Conservation (phyloP, 2,113 vertebrate species). For the Pachycephala philippinensis region DNA sequence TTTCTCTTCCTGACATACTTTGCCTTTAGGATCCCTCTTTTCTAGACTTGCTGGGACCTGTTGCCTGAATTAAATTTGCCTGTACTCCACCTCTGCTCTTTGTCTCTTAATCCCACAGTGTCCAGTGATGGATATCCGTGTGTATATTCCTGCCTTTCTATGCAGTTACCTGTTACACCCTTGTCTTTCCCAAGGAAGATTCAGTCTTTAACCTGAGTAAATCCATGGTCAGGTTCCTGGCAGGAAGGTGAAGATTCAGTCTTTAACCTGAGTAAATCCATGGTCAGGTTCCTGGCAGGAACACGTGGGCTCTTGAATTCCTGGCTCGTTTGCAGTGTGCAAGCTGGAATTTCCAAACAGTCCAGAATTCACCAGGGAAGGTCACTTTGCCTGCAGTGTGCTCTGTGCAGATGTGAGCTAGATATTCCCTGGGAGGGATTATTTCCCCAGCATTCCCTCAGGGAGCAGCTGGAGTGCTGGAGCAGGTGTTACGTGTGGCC, state of each 20-base stretch:
- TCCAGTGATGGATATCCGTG: neutral
- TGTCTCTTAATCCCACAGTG: neutral
- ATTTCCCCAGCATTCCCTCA: neutral
- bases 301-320: neutral
- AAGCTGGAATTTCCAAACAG: neutral
- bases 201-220: neutral
- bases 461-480: neutral
- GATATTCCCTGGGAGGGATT: neutral
- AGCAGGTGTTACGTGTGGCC: accelerated
- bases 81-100: neutral
- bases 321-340: accelerated
- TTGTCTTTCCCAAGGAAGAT: neutral
- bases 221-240: neutral
- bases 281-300: neutral
- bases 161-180: neutral
- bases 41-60: neutral
- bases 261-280: neutral
- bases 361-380: neutral
- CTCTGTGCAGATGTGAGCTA: neutral
- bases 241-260: neutral
- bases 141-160: neutral
- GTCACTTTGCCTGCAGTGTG: neutral
- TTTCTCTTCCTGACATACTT: neutral
- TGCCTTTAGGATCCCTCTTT: neutral
- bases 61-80: neutral